Base-by-base conservation (phyloP, 2,888 invertebrate genomes). In the Spisula solida region DNA sequence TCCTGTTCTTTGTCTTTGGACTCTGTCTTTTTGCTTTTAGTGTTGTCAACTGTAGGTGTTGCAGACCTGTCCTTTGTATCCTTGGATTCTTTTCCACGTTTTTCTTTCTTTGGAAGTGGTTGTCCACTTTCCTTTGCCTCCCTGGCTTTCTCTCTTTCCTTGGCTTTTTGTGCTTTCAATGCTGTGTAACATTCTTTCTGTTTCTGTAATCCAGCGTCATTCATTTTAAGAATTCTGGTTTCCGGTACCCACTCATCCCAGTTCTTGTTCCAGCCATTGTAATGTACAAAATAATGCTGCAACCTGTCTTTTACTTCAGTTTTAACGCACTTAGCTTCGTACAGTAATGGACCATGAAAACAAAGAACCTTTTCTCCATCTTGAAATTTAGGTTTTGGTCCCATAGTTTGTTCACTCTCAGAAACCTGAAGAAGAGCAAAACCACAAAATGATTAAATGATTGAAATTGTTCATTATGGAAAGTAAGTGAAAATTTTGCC, bases 191-290 rank as follows among this genome's bases (percentile, higher is more conserved):
- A 98, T 96, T 99, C 98, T 95, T 98, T 98, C 96, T 99, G 99
- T 90, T 98, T 97, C 95, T 98, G 98, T 1, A 98, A 98, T 96
- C 99, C 99, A 0, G 98, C 98, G 94, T 99, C 99, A 97, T 98
- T 99, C 96, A 98, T 98, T 96, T 99, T 99, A 87, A 99, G 97
- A 10, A 99, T 98, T 93, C 99, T 97, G 95, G 98, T 98, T 96
- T 99, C 99, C 0, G 98, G 98, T 8, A 99, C 99, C 99, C 97
- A 97, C 94, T 97, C 97, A 94, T 97, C 97, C 97, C 97, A 97
- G 92, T 98, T 99, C 97, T 99, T 99, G 96, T 99, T 99, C 99
- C 99, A 99, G 1, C 99, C 99, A 93, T 99, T 99, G 96, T 99
- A 99, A 97, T 99, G 99, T 93, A 99, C 99, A 90, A 98, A 98